Percentiles rank a stretch among this genome's conserved stretches.
Evolutionary conservation across 2,888 invertebrate genomes (phyloP).

Genomic region (Mystacides longicornis): DNA sequence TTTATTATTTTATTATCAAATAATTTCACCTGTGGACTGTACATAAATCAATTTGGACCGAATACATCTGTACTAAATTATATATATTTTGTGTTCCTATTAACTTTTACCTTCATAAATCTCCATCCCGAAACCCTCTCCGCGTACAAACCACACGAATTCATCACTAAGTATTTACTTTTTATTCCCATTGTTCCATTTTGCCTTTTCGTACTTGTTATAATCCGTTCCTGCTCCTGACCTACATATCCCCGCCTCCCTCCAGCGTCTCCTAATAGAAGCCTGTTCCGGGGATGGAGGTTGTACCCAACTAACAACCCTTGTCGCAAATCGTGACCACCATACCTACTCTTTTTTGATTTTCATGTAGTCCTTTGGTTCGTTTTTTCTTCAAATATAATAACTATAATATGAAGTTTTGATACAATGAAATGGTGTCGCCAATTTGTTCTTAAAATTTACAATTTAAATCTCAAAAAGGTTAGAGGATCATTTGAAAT

Average conservation of each 20-base stretch:
- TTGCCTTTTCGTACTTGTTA: background rate
- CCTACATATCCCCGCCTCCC: background rate
- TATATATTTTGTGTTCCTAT: no score
- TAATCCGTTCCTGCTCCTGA: slow-evolving; percentile 1
- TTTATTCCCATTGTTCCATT: background rate
- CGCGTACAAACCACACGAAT: no score
- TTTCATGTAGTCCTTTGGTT: background rate
- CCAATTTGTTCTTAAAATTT: no score
- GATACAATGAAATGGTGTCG: background rate
- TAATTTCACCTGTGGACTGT: no score
- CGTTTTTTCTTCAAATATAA: background rate
- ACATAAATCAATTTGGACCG: no score
- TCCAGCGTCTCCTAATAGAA: background rate
- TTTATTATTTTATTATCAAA: no score
- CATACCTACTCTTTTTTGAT: background rate
- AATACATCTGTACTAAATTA: no score
- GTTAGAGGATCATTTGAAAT: no score
- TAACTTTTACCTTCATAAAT: no score
- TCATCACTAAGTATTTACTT: no score
- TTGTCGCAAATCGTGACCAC: background rate
- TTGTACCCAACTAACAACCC: background rate
- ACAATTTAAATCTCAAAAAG: no score
- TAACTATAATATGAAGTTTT: background rate
- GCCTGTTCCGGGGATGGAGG: background rate
- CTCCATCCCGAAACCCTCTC: no score